phyloP scores from a whole-genome alignment of 35 echinoderm and acorn worm genomes.

The Ophiothrix spiculata region DNA sequence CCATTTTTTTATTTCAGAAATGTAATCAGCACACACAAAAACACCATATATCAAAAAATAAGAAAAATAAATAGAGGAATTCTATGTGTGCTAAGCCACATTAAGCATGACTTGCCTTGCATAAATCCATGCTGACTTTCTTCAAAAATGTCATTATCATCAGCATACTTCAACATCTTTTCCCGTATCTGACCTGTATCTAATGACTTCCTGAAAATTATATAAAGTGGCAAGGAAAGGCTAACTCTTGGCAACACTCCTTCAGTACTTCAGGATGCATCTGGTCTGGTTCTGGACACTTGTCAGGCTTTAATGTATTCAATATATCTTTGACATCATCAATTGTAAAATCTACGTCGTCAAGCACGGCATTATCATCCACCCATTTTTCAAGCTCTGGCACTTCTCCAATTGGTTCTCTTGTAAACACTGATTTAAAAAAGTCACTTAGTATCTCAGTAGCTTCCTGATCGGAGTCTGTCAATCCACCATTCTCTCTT shows the following conservation, averaged over 20 bases:
- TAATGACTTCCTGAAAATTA: slow-evolving; percentile 50
- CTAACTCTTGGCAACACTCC: background rate
- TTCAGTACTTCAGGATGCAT: slow-evolving; percentile 34
- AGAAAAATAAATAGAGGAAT: no score
- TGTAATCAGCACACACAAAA: no score
- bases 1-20: no score
- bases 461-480: background rate
- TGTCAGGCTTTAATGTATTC: slow-evolving; percentile 10
- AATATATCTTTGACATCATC: slow-evolving; percentile 16
- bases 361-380: background rate
- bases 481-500: background rate
- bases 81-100: no score
- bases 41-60: no score
- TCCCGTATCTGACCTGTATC: no score
- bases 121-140: no score
- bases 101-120: no score
- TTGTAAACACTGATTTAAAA: slow-evolving; percentile 21
- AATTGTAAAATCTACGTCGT: slow-evolving; percentile 4
- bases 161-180: no score
- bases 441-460: slow-evolving; percentile 2
- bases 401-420: slow-evolving; percentile 10
- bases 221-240: slow-evolving; percentile 18
- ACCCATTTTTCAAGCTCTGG: background rate
- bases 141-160: no score
- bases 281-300: slow-evolving; percentile 21